Conservation (phyloP, 1,140 invertebrate species). For the Panonychus citri region DNA sequence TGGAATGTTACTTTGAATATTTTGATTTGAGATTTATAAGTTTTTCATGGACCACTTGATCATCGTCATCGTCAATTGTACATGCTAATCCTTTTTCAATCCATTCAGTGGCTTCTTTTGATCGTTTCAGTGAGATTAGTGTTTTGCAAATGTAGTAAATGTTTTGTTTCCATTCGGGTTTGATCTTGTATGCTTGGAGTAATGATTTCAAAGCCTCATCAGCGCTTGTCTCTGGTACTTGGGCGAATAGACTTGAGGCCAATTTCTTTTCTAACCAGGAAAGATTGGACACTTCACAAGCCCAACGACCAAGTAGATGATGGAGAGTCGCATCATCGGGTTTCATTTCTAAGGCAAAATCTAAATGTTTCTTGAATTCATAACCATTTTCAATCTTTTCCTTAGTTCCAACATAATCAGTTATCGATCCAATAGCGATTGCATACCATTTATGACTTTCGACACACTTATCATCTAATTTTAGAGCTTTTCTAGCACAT, state of each 20-base stretch:
- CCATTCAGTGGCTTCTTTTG: constrained; percentile 11
- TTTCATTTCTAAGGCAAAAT: constrained; percentile 37
- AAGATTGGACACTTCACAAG: constrained; percentile 40
- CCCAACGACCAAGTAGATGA: constrained; percentile 41
- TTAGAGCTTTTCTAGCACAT: constrained; percentile 33
- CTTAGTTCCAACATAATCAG: constrained; percentile 33
- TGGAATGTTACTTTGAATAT: constrained; percentile 13
- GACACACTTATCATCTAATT: constrained; percentile 27
- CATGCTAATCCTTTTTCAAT: constrained; percentile 28
- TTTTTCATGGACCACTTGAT: constrained; percentile 13
- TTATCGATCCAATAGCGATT: constrained; percentile 38
- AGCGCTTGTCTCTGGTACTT: constrained; percentile 35
- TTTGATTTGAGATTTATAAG: constrained; percentile 13
- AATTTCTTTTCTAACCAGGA: constrained; percentile 48
- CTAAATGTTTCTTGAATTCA: constrained; percentile 33
- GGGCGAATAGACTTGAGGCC: constrained; percentile 40
- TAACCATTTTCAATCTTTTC: constrained; percentile 33
- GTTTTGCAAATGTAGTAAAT: constrained; percentile 39
- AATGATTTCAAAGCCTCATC: constrained; percentile 30
- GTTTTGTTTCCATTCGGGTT: constrained; percentile 39
- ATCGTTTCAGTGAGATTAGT: constrained; percentile 4
- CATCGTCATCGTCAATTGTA: constrained; percentile 22
- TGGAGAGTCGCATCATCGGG: constrained; percentile 39
- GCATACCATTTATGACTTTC: constrained; percentile 54
- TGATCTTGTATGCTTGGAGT: neutral